These are phyloP conservation scores for Dexiosoma caninum DNA, from an alignment of 2,888 invertebrate species.

Conservation along the genomic window DNA sequence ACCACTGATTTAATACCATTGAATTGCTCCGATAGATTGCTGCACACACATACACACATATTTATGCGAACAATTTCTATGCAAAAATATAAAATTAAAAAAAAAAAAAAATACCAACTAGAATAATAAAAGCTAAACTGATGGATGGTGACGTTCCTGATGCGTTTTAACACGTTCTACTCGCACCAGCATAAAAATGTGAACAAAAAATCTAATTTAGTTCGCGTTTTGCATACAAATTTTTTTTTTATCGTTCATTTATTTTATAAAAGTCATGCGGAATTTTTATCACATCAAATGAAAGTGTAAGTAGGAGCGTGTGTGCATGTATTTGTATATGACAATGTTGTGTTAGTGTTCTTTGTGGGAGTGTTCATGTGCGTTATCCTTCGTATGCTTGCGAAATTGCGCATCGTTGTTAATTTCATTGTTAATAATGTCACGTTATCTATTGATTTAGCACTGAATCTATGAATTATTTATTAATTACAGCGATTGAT, in stretches of 20 bases:
- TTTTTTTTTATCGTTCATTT: conserved; percentile 62
- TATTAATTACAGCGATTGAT: conserved; percentile 71
- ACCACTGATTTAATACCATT: conserved; percentile 10
- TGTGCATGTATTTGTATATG: conserved; percentile 1
- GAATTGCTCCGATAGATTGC: conserved; percentile 26
- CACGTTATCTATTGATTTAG: conserved; percentile 76
- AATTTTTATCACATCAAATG: conserved; percentile 44
- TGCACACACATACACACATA: no score
- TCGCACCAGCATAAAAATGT: conserved; percentile 29
- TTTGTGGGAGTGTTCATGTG: conserved; percentile 37
- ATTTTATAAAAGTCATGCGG: conserved; percentile 32
- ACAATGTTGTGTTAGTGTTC: no score
- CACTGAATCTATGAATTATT: conserved; percentile 71
- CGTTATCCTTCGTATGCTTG: not conserved
- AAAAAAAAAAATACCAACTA: not conserved
- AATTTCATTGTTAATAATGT: conserved; percentile 69
- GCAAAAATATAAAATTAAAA: not conserved
- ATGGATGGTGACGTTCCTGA: conserved; percentile 18
- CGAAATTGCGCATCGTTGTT: conserved; percentile 34
- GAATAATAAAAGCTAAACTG: conserved; percentile 26
- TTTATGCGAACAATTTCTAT: conserved; percentile 20
- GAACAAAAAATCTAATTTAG: conserved; percentile 75
- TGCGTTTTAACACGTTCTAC: conserved; percentile 8
- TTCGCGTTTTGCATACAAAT: conserved; percentile 76
- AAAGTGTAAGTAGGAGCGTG: conserved; percentile 13